These are phyloP conservation scores for Corynorhinus townsendii DNA, from an alignment of 2,113 vertebrate species.

Conservation along the genomic window DNA sequence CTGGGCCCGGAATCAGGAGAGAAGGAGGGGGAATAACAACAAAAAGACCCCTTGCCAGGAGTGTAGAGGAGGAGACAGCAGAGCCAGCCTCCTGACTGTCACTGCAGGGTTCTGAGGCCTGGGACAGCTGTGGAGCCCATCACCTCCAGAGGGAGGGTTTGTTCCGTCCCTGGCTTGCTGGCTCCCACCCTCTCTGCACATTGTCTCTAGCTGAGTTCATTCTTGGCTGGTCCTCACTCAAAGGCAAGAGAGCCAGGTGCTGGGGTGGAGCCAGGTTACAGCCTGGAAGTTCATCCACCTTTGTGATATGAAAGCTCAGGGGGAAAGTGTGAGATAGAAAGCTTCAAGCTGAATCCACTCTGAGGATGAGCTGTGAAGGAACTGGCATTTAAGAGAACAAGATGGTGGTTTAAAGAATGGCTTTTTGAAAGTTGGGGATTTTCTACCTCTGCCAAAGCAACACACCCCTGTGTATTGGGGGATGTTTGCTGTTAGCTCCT, in stretches of 20 bases:
- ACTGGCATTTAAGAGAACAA: neutral
- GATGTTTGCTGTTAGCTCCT: neutral
- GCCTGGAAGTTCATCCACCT: conserved; percentile 12
- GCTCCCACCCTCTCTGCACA: neutral
- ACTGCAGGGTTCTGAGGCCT: conserved; percentile 23
- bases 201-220: conserved; percentile 29
- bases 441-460: neutral
- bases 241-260: neutral
- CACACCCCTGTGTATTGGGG: neutral
- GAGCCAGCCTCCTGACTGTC: conserved; percentile 30
- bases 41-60: conserved; percentile 56
- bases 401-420: neutral
- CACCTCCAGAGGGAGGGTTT: accelerated
- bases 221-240: neutral
- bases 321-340: neutral
- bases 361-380: neutral
- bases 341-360: neutral
- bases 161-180: neutral
- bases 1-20: conserved; percentile 49
- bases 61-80: conserved; percentile 8
- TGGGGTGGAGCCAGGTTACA: conserved; percentile 31
- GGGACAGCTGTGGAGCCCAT: neutral
- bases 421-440: neutral
- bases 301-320: neutral
- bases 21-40: conserved; percentile 57